phyloP scores from a whole-genome alignment of 2,888 invertebrate genomes.

The Odontothrips loti region DNA sequence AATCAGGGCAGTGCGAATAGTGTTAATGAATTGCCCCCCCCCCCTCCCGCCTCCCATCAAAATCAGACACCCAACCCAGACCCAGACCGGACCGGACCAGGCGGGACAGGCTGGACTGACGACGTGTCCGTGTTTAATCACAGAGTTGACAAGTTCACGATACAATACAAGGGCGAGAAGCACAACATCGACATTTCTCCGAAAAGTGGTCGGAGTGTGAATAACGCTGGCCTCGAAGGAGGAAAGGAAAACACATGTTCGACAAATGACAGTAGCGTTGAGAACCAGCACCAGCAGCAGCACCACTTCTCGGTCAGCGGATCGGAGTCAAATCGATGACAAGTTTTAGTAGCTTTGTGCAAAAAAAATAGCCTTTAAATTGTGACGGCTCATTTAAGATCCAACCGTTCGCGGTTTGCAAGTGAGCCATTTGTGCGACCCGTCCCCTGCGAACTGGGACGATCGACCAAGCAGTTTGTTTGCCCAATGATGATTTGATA shows the following conservation, averaged over 20 bases:
- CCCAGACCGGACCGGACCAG: too few species aligned
- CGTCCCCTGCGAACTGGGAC: not conserved
- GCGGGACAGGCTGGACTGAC: too few species aligned
- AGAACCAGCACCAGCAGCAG: not conserved
- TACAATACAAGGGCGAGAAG: not conserved
- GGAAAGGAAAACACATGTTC: conserved; percentile 5
- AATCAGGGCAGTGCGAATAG: not conserved
- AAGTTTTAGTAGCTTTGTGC: not conserved
- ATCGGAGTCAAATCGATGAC: not conserved
- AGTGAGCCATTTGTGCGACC: too few species aligned
- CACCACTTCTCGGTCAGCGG: not conserved
- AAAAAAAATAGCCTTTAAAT: not conserved
- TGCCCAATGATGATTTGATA: conserved; percentile 11
- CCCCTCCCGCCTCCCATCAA: too few species aligned
- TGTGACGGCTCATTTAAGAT: not conserved
- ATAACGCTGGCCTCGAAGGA: not conserved
- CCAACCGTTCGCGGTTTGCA: not conserved
- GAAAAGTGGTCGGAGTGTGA: not conserved
- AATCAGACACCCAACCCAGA: too few species aligned
- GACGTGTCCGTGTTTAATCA: too few species aligned
- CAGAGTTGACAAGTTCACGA: too few species aligned
- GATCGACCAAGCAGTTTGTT: not conserved
- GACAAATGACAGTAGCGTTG: not conserved
- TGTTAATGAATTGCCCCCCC: not conserved
- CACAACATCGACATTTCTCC: not conserved